Evolutionary conservation across 2,797 vertebrate genomes (phyloP).

Genomic region (Anniella stebbinsi): DNA sequence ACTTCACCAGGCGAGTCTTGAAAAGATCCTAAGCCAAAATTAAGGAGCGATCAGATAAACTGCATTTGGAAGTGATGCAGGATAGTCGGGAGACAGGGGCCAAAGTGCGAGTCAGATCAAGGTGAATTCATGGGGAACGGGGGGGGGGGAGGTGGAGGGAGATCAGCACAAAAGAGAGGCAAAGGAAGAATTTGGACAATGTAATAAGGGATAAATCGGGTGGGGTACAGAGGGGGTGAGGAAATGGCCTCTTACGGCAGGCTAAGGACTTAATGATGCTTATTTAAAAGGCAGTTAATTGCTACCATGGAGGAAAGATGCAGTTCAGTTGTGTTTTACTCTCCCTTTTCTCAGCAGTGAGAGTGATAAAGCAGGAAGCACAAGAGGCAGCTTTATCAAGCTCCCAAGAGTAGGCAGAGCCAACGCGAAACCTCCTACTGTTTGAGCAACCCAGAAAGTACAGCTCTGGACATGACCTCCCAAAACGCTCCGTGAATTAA

Average conservation of each 20-base stretch:
- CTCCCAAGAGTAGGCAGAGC: too few relatives aligned
- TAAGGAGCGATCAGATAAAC: constrained; percentile 72
- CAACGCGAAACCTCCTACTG: background rate
- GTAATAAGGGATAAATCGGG: constrained; percentile 46
- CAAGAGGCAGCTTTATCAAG: too few relatives aligned
- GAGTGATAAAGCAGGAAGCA: background rate
- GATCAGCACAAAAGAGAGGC: constrained; percentile 63
- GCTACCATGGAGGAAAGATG: constrained; percentile 67
- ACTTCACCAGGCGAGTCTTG: constrained; percentile 61
- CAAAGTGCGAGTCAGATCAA: constrained; percentile 74
- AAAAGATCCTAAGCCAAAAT: constrained; percentile 56
- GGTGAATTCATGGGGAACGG: constrained; percentile 69
- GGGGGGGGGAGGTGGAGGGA: constrained; percentile 62
- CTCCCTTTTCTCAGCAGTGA: constrained; percentile 38
- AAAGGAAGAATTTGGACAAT: constrained; percentile 65
- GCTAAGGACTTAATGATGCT: constrained; percentile 74
- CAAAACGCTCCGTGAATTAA: background rate
- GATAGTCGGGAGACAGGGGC: constrained; percentile 54
- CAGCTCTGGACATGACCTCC: background rate
- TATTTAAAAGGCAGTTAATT: constrained; percentile 75
- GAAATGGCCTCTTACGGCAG: constrained; percentile 62
- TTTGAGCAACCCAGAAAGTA: background rate
- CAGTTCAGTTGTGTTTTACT: constrained; percentile 19
- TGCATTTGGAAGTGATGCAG: constrained; percentile 62
- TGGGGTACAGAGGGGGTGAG: background rate